phyloP scores from a whole-genome alignment of 92 coral and sea anemone genomes.

The Ricordea florida region DNA sequence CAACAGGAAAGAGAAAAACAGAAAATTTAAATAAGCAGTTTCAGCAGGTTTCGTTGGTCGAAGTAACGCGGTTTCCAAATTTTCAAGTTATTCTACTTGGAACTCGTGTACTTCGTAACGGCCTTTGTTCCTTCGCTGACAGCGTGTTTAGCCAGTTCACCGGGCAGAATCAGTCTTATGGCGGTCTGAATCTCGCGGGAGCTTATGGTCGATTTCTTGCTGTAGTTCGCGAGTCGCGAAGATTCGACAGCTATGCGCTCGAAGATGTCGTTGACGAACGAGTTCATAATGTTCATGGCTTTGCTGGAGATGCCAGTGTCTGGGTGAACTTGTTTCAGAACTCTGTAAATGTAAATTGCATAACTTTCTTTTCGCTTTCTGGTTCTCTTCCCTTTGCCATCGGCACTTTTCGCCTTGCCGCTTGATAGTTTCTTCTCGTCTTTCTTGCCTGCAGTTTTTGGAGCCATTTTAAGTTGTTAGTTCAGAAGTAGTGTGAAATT shows the following conservation, averaged over 20 bases:
- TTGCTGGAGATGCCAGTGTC: slow-evolving; percentile 82
- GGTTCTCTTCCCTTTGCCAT: slow-evolving; percentile 1
- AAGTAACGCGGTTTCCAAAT: not conserved
- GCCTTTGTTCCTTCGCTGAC: slow-evolving; percentile 99
- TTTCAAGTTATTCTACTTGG: slow-evolving; percentile 42
- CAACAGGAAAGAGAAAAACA: too few relatives aligned
- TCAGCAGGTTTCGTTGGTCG: too few relatives aligned
- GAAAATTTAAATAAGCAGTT: too few relatives aligned
- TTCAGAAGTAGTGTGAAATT: not conserved
- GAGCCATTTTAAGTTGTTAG: slow-evolving; percentile 14
- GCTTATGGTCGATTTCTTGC: slow-evolving; percentile 29
- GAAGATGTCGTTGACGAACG: slow-evolving; percentile 86
- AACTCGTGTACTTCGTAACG: slow-evolving; percentile 96
- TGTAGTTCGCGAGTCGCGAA: slow-evolving; percentile 28
- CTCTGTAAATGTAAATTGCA: slow-evolving; percentile 78
- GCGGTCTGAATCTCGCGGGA: slow-evolving; percentile 47
- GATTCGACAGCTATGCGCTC: slow-evolving; percentile 82
- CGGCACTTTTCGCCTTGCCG: slow-evolving; percentile 2
- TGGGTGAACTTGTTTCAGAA: slow-evolving; percentile 65
- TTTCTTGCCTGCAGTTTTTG: not conserved
- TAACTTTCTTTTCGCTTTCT: slow-evolving; percentile 24
- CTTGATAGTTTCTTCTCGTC: too few relatives aligned
- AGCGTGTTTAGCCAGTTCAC: slow-evolving; percentile 84
- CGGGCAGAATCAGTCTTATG: slow-evolving; percentile 59
- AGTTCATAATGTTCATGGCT: slow-evolving; percentile 86